A percentile compares a stretch with the other conserved stretches of the same genome.
Evolutionary conservation across 1,140 invertebrate genomes (phyloP).

Genomic region (Brachionus plicatilis): DNA sequence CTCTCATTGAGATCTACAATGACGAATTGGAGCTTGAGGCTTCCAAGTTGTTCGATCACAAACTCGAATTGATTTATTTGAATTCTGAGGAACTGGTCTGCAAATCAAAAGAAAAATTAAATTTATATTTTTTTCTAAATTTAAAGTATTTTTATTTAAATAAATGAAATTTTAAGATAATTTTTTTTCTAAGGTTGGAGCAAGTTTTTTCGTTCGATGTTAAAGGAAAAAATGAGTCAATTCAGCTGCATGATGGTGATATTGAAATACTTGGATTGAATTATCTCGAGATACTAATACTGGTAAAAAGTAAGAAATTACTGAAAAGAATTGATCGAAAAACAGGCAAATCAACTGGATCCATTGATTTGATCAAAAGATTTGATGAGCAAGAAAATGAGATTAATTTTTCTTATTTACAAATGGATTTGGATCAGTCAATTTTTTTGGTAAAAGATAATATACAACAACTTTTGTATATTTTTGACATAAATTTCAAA

Average conservation of each 20-base stretch:
- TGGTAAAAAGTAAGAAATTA: background rate
- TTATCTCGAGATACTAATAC: background rate
- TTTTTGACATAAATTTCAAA: constrained; percentile 1
- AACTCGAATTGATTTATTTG: background rate
- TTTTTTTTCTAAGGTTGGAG: background rate
- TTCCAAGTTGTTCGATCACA: constrained; percentile 7
- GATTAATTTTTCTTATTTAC: background rate
- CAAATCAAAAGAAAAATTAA: constrained; percentile 8
- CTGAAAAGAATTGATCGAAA: background rate
- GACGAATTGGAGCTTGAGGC: background rate
- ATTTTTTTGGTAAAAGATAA: background rate
- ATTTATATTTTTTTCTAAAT: constrained; percentile 35
- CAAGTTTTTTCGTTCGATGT: constrained; percentile 15
- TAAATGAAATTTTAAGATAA: background rate
- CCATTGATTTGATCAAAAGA: background rate
- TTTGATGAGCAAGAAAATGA: background rate
- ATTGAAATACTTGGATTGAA: background rate
- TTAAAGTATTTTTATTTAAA: background rate
- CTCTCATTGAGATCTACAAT: constrained; percentile 33
- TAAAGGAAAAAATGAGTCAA: background rate
- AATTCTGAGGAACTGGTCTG: background rate
- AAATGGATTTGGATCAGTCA: background rate
- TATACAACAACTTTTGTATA: background rate
- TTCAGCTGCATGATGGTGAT: background rate
- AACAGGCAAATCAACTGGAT: background rate